Evolutionary conservation across 2,113 vertebrate genomes (phyloP).

Genomic region (Tyrannus savana): DNA sequence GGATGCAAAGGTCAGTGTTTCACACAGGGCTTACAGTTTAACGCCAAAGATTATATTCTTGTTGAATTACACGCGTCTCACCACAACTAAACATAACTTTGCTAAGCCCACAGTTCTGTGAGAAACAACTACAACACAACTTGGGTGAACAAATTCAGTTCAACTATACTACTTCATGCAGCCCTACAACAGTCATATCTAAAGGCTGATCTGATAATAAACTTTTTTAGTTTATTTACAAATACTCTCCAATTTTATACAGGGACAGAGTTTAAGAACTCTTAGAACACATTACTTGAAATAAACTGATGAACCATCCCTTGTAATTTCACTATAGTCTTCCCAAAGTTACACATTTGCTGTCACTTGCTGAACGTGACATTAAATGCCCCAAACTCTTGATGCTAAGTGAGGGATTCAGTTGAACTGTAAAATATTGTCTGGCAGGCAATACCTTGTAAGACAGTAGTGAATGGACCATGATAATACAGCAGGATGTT

Average conservation of each 20-base stretch:
- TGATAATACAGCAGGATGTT: background rate
- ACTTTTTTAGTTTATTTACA: background rate
- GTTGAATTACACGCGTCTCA: background rate
- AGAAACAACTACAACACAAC: background rate
- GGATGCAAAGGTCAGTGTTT: constrained; percentile 6
- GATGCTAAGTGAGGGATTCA: background rate
- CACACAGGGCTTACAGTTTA: background rate
- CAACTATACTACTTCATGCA: background rate
- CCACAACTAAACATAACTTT: background rate
- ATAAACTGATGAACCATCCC: background rate
- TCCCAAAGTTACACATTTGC: background rate
- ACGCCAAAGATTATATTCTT: background rate
- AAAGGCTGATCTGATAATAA: background rate
- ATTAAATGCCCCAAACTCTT: background rate
- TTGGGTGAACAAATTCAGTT: background rate
- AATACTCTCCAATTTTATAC: background rate
- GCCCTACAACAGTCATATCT: background rate
- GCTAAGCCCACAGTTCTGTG: background rate
- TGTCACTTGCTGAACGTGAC: background rate
- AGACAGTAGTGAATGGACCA: background rate
- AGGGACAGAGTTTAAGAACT: background rate
- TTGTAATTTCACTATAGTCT: background rate
- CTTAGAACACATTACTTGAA: background rate
- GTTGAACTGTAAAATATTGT: background rate
- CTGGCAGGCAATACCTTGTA: background rate